phyloP scores from a whole-genome alignment of 2,888 invertebrate genomes.

The Caenorhabditis sp. region DNA sequence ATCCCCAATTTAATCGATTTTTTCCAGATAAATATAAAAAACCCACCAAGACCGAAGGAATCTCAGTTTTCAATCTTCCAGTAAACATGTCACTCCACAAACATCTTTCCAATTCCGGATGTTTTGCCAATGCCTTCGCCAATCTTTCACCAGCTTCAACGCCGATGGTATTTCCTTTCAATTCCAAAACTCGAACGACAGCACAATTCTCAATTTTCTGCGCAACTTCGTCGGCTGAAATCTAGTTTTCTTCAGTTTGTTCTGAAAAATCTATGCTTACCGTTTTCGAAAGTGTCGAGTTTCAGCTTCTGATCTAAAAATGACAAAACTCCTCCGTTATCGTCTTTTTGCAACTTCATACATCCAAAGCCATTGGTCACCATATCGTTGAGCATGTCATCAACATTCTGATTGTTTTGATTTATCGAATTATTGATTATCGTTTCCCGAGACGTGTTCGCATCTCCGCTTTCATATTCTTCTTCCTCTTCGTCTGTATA shows the following conservation, averaged over 20 bases:
- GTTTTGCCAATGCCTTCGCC: conserved; percentile 38
- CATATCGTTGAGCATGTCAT: conserved; percentile 13
- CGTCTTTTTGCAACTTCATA: conserved; percentile 13
- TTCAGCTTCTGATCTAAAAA: conserved; percentile 42
- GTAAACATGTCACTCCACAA: conserved; percentile 97
- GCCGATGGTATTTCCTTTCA: conserved; percentile 63
- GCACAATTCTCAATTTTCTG: conserved; percentile 23
- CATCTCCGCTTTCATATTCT: conserved; percentile 12
- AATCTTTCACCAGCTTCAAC: conserved; percentile 53
- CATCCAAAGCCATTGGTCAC: conserved; percentile 29
- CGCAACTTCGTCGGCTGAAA: conserved; percentile 46
- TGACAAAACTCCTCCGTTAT: conserved; percentile 12
- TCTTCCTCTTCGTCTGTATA: conserved; percentile 16
- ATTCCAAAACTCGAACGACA: conserved; percentile 40
- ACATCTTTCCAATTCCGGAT: conserved; percentile 73
- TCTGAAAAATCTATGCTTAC: too few species aligned
- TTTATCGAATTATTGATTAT: conserved; percentile 14
- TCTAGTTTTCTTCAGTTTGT: too few species aligned
- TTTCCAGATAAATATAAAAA: conserved; percentile 7
- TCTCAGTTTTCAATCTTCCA: conserved; percentile 90
- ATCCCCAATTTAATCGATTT: too few species aligned
- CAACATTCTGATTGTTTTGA: not conserved
- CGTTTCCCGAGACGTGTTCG: conserved; percentile 25
- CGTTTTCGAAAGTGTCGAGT: conserved; percentile 31
- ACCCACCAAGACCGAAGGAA: conserved; percentile 84